Base-by-base conservation (phyloP, 2,888 invertebrate genomes). In the Eilema sororculum region DNA sequence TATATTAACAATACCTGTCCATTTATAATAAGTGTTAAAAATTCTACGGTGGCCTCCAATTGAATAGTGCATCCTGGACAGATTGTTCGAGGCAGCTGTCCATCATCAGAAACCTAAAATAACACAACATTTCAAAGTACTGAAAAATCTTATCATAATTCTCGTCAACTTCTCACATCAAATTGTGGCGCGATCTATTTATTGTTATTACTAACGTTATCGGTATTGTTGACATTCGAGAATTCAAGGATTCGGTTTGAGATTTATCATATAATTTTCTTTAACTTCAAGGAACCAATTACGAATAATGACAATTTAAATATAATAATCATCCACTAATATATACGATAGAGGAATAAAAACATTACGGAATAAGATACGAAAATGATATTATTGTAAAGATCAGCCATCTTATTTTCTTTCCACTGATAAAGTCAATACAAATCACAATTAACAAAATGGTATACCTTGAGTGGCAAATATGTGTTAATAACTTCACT, bases 1-100 rank as follows among this genome's bases (percentile, higher is more conserved):
- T 59, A 22, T 66, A n/a, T 30, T 52, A 6, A 20, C n/a, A 25
- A 76, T 82, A 95, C 95, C 90, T 98, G 98, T 2, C 98, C 98
- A 83, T 96, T 96, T 68, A 97, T 94, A 77, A 98, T 96, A 24
- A 97, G 91, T 80, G 97, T 96, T 82, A 98, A 96, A 89, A 98
- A 98, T 83, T 97, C 96, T 69, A 97, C 96, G 28, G 97, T 97
- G 60, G 97, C 96, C 88, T 97, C 97, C 79, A 98, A 86, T 87
- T 97, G 97, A 71, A 97, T 96, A 74, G 97, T 97, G 84, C 98
- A 98, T 58, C 97, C 97, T 12, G 97, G 97, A 85, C 98, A 98
- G 80, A 98, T 97, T 25, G 96, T 97, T 67, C 96, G 95, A 2
- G 97, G 97, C 77, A 96, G 94, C 84, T 96, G 96, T 0, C 96